Evolutionary conservation across 2,888 invertebrate species (phyloP).

Genomic region (Limnephilus lunatus): DNA sequence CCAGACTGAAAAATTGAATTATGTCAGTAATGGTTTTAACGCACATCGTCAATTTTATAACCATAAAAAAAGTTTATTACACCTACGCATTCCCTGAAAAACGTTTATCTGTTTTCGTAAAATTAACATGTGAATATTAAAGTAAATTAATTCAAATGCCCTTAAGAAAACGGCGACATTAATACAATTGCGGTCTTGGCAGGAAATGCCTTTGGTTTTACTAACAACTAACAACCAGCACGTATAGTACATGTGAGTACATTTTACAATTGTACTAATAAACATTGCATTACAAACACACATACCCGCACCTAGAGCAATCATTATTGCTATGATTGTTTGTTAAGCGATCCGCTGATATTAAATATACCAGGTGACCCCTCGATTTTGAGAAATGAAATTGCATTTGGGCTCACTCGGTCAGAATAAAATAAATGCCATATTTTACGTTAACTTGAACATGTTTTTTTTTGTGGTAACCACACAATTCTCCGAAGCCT

Average conservation of each 20-base stretch:
- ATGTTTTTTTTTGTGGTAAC: too few relatives aligned
- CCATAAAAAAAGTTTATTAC: background rate
- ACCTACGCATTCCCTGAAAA: background rate
- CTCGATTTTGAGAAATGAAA: background rate
- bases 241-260: background rate
- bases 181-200: background rate
- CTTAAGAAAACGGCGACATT: background rate
- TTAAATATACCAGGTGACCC: background rate
- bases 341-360: background rate
- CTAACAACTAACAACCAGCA: background rate
- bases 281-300: background rate
- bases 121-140: background rate
- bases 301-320: background rate
- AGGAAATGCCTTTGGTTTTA: background rate
- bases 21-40: background rate
- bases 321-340: background rate
- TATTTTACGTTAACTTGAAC: too few relatives aligned
- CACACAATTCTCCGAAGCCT: too few relatives aligned
- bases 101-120: background rate
- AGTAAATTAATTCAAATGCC: background rate
- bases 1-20: background rate
- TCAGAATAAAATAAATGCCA: too few relatives aligned
- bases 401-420: background rate
- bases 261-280: background rate
- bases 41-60: background rate